Conservation (phyloP, 2,797 vertebrate species). For the Varecia variegata region DNA sequence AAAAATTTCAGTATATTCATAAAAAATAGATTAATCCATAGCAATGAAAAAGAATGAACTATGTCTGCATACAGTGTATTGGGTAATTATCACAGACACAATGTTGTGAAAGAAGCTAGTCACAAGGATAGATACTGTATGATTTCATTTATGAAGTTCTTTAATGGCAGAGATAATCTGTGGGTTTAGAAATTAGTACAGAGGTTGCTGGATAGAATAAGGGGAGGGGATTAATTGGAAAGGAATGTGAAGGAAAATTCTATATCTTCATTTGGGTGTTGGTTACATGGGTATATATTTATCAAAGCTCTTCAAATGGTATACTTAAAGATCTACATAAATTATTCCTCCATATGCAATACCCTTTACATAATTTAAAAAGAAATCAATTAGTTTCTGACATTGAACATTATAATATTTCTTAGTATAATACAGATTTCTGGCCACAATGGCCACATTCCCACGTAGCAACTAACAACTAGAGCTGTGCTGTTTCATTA, state of each 20-base stretch:
- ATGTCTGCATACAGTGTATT: not conserved
- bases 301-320: not conserved
- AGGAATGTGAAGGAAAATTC: not conserved
- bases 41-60: not conserved
- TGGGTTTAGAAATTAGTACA: not conserved
- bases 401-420: constrained; percentile 2
- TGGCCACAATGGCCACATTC: not conserved
- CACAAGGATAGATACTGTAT: not conserved
- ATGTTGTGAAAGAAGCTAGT: not conserved
- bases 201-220: not conserved
- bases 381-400: not conserved
- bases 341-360: not conserved
- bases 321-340: not conserved
- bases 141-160: not conserved
- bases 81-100: not conserved
- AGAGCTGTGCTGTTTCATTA: not conserved
- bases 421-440: constrained; percentile 28
- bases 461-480: not conserved
- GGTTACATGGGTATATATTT: not conserved
- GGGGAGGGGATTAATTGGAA: not conserved
- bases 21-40: not conserved
- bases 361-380: not conserved
- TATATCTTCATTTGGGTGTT: not conserved
- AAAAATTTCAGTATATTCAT: not conserved
- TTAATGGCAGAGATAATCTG: not conserved